Evolutionary conservation across 2,797 vertebrate genomes (phyloP), one percentile per base, ranked within the genome.

Genomic region (Takifugu ocellatus): DNA sequence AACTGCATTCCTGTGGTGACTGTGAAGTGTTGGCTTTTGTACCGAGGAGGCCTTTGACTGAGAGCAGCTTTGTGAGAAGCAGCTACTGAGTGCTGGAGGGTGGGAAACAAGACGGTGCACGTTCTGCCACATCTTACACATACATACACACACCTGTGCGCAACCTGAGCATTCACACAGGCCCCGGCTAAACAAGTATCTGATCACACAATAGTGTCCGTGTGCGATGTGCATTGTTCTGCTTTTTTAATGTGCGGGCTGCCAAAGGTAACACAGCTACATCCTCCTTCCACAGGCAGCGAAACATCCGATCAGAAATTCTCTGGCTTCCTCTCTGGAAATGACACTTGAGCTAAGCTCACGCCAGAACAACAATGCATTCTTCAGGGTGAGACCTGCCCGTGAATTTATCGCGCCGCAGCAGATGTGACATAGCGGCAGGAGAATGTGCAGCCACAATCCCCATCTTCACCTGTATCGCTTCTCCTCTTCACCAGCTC

Each of bases 21-120:
- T 70, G 71, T 72, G 77, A 79, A 82, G 77, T 52, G 5, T 81
- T 75, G 66, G 72, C 70, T 78, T 87, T 84, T 81, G 77, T 77
- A 81, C 68, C 69, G 66, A 74, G 57, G 67, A 81, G 78, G 82
- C 76, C 79, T 86, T 82, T 83, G 75, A 83, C 75, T 84, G 69
- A 82, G 78, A 72, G 59, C 58, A 77, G 80, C 70, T 84, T 82
- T 72, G 75, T 78, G 66, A 82, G 71, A 52, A 56, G 65, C 58
- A 81, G 74, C 81, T 77, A 85, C 79, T 9, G 58, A 70, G 69
- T 68, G 76, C 77, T 81, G 70, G 56, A 84, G 79, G 82, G 76
- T 72, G 48, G 46, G 70, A 70, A 77, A 85, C 89, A 88, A 89
- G 90, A 88, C 77, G 62, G 84, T 49, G 81, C 90, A 90, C 66